These are phyloP conservation scores for Thunnus maccoyii DNA, from an alignment of 2,113 vertebrate species.

Conservation along the genomic window DNA sequence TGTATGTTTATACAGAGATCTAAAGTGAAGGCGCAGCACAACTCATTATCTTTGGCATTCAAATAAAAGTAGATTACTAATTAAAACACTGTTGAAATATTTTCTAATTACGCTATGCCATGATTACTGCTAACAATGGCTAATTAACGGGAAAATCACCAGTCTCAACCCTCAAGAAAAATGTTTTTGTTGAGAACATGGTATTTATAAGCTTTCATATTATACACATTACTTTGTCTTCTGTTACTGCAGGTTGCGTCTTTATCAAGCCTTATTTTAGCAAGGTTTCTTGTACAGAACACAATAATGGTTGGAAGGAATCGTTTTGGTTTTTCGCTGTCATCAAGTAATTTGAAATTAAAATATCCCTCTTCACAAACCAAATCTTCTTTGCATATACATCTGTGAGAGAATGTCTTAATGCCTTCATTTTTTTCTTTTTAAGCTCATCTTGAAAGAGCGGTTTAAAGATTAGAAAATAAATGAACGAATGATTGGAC, in stretches of 20 bases:
- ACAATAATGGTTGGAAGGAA: neutral
- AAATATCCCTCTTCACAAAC: neutral
- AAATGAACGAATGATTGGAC: slow-evolving; percentile 6
- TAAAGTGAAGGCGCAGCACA: slow-evolving; percentile 49
- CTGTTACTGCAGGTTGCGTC: neutral
- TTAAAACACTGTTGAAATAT: slow-evolving; percentile 63
- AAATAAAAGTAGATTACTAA: slow-evolving; percentile 67
- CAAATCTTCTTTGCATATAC: neutral
- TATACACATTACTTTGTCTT: slow-evolving; percentile 6
- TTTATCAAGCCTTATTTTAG: slow-evolving; percentile 5
- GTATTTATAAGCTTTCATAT: slow-evolving; percentile 31
- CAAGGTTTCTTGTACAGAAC: neutral
- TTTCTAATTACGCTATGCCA: slow-evolving; percentile 60
- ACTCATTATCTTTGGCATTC: slow-evolving; percentile 64
- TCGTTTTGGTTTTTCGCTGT: too few relatives aligned
- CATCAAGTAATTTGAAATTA: neutral
- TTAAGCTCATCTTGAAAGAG: neutral
- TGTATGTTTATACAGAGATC: slow-evolving; percentile 56
- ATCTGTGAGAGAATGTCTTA: neutral
- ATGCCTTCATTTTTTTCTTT: neutral
- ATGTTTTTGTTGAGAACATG: slow-evolving; percentile 5
- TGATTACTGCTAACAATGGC: slow-evolving; percentile 68
- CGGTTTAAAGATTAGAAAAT: neutral
- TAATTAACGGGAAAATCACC: slow-evolving; percentile 55
- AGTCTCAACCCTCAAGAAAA: slow-evolving; percentile 50